Evolutionary conservation across 2,113 vertebrate species (phyloP).

Genomic region (Muntiacus muntjak): DNA sequence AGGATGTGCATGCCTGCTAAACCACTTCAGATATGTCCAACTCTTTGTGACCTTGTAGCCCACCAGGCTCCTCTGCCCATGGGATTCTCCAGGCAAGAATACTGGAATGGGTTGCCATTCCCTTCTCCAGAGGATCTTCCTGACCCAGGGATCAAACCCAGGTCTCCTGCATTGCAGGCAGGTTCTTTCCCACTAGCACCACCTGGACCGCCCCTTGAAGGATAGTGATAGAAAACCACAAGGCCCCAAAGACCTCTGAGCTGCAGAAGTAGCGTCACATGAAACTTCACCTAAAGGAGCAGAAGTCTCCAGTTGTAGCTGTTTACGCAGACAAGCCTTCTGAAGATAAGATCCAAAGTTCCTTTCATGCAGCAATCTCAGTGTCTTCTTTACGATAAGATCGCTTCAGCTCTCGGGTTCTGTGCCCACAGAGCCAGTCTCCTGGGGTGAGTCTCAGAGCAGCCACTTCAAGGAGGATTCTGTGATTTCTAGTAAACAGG

Average conservation of each 20-base stretch:
- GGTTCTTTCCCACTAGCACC: not conserved
- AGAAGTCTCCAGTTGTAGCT: rapidly evolving
- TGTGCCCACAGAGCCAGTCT: not conserved
- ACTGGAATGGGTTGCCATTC: not conserved
- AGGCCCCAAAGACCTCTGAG: not conserved
- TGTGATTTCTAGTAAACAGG: not conserved
- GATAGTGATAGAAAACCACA: not conserved
- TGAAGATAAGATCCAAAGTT: not conserved
- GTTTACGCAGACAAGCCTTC: not conserved
- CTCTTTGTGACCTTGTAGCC: not conserved
- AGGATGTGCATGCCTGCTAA: not conserved
- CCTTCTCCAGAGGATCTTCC: not conserved
- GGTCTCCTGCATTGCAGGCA: not conserved
- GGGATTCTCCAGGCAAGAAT: not conserved
- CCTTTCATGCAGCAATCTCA: not conserved
- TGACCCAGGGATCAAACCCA: not conserved
- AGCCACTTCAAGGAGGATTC: not conserved
- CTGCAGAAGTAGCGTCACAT: not conserved
- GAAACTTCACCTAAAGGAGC: not conserved
- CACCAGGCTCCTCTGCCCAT: not conserved
- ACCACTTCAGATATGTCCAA: rapidly evolving
- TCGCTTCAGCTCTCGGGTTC: not conserved
- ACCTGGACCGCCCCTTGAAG: not conserved
- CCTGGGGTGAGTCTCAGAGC: not conserved
- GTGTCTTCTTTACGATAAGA: not conserved